Conservation (phyloP, 1,140 invertebrate genomes). For the Chrysopa pallens region DNA sequence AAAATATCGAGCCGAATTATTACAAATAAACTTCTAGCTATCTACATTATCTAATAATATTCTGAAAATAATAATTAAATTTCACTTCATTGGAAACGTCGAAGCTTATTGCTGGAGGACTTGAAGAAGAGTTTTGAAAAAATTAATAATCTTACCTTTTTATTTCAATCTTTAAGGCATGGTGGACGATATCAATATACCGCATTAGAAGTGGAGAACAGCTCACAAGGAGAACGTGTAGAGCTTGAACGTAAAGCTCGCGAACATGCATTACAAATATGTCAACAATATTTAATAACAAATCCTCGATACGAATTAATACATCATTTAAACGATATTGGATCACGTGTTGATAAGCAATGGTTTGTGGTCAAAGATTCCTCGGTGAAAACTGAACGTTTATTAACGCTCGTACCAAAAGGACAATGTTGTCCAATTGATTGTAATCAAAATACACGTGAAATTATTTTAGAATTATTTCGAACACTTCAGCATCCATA, state of each 20-base stretch:
- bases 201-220: conserved; percentile 39
- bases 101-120: conserved; percentile 16
- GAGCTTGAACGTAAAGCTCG: conserved; percentile 41
- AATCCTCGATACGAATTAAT: conserved; percentile 52
- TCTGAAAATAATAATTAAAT: too few species aligned
- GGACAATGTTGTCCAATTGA: conserved; percentile 33
- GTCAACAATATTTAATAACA: conserved; percentile 42
- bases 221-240: conserved; percentile 21
- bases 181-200: conserved; percentile 45
- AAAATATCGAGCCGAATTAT: too few species aligned
- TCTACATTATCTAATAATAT: too few species aligned
- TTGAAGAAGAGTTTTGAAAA: conserved; percentile 11
- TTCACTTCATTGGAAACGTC: conserved; percentile 5
- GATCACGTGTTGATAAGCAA: conserved; percentile 65
- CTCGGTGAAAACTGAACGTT: conserved; percentile 59
- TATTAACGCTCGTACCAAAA: conserved; percentile 59
- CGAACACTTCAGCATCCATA: conserved; percentile 78
- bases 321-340: conserved; percentile 59
- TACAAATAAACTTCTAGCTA: too few species aligned
- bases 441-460: conserved; percentile 28
- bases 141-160: conserved; percentile 5
- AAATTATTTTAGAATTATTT: conserved; percentile 62
- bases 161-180: conserved; percentile 24
- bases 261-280: conserved; percentile 39
- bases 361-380: conserved; percentile 77